Base-by-base conservation (phyloP, 2,113 vertebrate genomes). In the Mesocricetus auratus region DNA sequence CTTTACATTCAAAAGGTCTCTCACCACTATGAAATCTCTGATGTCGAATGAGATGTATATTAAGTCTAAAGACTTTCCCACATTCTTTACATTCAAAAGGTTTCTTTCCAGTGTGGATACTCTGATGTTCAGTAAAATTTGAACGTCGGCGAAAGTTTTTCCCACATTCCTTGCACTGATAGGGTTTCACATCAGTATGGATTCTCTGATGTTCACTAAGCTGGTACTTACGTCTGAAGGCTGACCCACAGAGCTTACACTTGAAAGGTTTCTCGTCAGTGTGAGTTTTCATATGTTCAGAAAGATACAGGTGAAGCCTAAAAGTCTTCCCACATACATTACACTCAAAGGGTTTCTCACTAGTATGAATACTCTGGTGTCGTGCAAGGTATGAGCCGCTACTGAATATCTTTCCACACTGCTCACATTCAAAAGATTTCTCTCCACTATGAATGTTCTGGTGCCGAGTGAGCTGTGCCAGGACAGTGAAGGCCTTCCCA, bases 371-470 rank as follows among this genome's bases (percentile, higher is more conserved):
- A n/a, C 90, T 89, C 33, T 74, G 79, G 87, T 97, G 97, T 2
- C 71, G 82, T 79, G 66, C 45, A 81, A 97, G 81, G 7, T 89
- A 78, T 6, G 85, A 50, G 45, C 42, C 64, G 69, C 39, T 45
- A 42, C 39, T 74, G 15, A 90, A 94, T 42, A 69, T 50, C 73
- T 95, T 96, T 1, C 93, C 96, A 77, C 95, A 97, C 11, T 97
- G 66, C 22, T 88, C 53, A 74, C 97, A 97, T 60, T 96, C 90
- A 78, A 96, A 98, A 0, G 96, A 93, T 31, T 97, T 97, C 77
- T 96, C 96, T 24, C 94, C 97, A 29, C 85, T 92, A 53, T 98
- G 96, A 81, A 97, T 93, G 47, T 93, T 74, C 45, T 94, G 82
- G 62, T 98, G 97, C 33, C 92, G 86, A 47, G 90, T 86, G 53